phyloP scores from a whole-genome alignment of 2,888 invertebrate genomes.

The Deroplatys truncata region DNA sequence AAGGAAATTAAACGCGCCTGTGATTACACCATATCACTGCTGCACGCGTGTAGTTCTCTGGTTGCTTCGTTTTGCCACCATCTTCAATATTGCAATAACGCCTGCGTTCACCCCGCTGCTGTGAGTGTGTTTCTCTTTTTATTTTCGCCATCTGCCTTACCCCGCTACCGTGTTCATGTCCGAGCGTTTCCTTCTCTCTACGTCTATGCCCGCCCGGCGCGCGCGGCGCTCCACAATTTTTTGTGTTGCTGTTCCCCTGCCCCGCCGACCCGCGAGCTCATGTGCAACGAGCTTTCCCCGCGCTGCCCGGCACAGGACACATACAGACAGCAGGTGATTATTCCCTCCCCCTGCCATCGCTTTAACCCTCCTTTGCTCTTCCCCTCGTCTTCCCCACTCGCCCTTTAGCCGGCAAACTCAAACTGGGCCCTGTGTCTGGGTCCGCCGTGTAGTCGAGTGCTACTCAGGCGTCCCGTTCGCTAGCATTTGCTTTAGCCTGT shows the following conservation, averaged over 20 bases:
- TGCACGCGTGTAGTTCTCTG: no score
- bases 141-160: no score
- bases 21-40: no score
- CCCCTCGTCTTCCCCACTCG: slow-evolving; percentile 32
- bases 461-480: not conserved
- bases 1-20: no score
- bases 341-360: slow-evolving; percentile 21
- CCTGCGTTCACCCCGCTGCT: no score
- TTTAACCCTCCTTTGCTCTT: slow-evolving; percentile 29
- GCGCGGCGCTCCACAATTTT: not conserved
- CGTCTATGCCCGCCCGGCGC: no score
- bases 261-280: not conserved
- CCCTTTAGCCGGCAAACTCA: slow-evolving; percentile 31
- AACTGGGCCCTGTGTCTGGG: not conserved
- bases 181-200: no score
- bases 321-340: slow-evolving; percentile 25
- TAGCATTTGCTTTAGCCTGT: not conserved
- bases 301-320: not conserved
- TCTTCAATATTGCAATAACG: no score
- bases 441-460: slow-evolving; percentile 1
- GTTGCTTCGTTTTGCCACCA: no score
- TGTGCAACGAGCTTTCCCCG: not conserved
- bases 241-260: not conserved
- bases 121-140: no score
- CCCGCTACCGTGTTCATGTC: no score